These are phyloP conservation scores for Chitala chitala DNA, from an alignment of 2,113 vertebrate genomes.

Conservation along the genomic window DNA sequence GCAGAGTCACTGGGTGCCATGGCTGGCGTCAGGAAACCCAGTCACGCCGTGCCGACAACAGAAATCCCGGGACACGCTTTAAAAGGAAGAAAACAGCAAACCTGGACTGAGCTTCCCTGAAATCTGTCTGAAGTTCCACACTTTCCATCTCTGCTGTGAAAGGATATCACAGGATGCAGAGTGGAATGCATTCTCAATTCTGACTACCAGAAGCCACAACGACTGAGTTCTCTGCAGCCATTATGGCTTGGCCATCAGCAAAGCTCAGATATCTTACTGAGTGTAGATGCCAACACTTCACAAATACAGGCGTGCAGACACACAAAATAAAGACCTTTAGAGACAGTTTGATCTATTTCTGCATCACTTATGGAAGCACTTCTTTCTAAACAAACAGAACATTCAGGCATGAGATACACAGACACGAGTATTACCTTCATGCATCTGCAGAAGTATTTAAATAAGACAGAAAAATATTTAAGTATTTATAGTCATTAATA, in stretches of 20 bases:
- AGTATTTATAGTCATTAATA: background rate
- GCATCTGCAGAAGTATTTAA: conserved; percentile 34
- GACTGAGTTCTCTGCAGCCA: conserved; percentile 3
- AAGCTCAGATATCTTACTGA: background rate
- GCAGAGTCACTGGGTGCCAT: conserved; percentile 17
- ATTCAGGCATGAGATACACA: background rate
- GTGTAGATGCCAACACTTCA: no score
- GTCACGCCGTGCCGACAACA: background rate
- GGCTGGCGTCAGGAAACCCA: background rate
- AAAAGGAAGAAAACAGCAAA: background rate
- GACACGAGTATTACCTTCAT: background rate
- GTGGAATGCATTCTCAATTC: background rate
- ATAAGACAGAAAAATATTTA: conserved; percentile 22
- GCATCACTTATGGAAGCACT: background rate
- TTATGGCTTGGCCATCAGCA: background rate
- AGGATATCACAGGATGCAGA: background rate
- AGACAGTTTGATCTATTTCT: no score
- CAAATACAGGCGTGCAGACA: no score
- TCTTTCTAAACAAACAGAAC: background rate
- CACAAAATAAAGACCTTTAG: no score
- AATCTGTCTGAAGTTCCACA: background rate
- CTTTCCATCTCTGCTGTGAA: background rate
- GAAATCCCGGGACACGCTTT: background rate
- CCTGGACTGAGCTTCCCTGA: background rate
- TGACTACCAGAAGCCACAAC: conserved; percentile 10